Percentiles rank a stretch among this genome's conserved stretches.
Conservation (phyloP, 92 coral and sea anemone species). For the Siderastrea radians region DNA sequence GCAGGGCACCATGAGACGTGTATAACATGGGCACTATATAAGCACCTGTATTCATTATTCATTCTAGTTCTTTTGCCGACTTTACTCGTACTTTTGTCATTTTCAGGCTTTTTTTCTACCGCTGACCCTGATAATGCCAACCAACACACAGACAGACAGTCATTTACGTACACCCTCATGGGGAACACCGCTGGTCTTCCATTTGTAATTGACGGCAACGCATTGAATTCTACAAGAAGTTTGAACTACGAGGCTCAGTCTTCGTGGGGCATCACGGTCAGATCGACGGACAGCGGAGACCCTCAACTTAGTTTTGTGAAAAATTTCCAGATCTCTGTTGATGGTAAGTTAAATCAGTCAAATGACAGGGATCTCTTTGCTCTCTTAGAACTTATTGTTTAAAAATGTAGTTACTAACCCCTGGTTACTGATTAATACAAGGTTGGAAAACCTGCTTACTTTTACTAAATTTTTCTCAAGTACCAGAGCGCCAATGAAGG, state of each 20-base stretch:
- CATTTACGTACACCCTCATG: constrained; percentile 69
- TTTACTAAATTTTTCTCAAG: too few species aligned
- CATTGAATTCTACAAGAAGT: constrained; percentile 78
- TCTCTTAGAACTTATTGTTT: neutral
- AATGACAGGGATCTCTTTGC: neutral
- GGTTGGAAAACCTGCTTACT: too few species aligned
- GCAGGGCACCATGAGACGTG: too few species aligned
- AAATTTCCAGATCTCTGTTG: constrained; percentile 65
- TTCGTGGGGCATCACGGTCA: constrained; percentile 81
- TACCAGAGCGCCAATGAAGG: too few species aligned
- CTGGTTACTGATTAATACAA: too few species aligned
- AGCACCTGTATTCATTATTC: too few species aligned
- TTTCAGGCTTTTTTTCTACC: constrained; percentile 81
- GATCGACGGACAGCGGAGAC: constrained; percentile 82
- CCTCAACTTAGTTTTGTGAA: constrained; percentile 72
- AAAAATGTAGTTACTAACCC: neutral
- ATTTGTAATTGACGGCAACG: constrained; percentile 68
- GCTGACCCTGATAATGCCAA: constrained; percentile 89
- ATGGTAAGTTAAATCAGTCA: constrained; percentile 27
- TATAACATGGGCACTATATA: too few species aligned
- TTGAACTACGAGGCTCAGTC: constrained; percentile 76
- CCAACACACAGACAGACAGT: constrained; percentile 69
- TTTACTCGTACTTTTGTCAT: neutral
- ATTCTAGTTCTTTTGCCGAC: too few species aligned
- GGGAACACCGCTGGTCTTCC: constrained; percentile 78